Evolutionary conservation across 2,113 vertebrate species (phyloP).

Genomic region (Maccullochella peelii): DNA sequence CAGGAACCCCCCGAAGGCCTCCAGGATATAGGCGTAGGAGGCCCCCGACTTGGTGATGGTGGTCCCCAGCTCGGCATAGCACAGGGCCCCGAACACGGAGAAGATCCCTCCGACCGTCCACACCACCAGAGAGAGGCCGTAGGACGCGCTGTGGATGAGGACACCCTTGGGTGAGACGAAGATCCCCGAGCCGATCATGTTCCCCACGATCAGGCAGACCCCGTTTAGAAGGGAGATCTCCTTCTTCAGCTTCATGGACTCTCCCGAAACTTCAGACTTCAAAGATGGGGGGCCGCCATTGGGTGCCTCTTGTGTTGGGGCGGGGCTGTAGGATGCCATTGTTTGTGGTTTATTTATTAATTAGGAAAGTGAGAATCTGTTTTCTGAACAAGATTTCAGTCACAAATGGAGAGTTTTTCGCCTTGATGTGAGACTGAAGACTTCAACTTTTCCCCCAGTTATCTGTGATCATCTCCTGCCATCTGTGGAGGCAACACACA

Average conservation of each 20-base stretch:
- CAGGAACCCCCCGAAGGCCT: slow-evolving; percentile 90
- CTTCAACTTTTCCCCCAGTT: slow-evolving; percentile 30
- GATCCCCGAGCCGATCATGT: slow-evolving; percentile 96
- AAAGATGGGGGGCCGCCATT: slow-evolving; percentile 48
- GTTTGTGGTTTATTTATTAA: slow-evolving; percentile 18
- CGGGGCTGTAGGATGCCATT: slow-evolving; percentile 84
- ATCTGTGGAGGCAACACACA: slow-evolving; percentile 74
- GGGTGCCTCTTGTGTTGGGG: slow-evolving; percentile 68
- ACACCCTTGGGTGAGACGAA: slow-evolving; percentile 95
- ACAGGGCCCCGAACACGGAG: slow-evolving; percentile 92
- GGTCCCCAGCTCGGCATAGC: slow-evolving; percentile 94
- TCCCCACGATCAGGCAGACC: slow-evolving; percentile 93
- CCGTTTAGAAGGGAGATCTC: slow-evolving; percentile 94
- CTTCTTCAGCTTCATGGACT: slow-evolving; percentile 90
- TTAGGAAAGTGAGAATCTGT: not conserved
- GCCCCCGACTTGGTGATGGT: slow-evolving; percentile 95
- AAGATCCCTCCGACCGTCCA: slow-evolving; percentile 92
- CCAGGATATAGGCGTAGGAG: slow-evolving; percentile 94
- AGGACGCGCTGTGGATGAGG: slow-evolving; percentile 91
- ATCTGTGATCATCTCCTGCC: slow-evolving; percentile 65
- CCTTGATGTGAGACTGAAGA: slow-evolving; percentile 6
- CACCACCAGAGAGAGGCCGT: slow-evolving; percentile 90
- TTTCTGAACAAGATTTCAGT: slow-evolving; percentile 27
- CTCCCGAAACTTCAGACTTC: slow-evolving; percentile 44
- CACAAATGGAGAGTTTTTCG: slow-evolving; percentile 2